Evolutionary conservation across 37 sponge, comb jelly and placozoan species (phyloP).

Genomic region (Halichondria panicea): DNA sequence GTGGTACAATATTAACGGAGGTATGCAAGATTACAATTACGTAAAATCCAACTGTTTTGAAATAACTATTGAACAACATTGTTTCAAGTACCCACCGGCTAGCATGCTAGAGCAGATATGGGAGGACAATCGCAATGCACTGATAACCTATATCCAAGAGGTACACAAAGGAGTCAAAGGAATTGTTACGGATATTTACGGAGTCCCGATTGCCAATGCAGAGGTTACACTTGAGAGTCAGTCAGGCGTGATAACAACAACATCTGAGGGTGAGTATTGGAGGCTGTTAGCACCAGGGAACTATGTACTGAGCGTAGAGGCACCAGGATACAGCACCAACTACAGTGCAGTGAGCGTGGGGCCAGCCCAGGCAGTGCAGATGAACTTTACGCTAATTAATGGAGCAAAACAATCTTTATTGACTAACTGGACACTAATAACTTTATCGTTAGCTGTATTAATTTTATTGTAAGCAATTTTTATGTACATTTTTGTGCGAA

Average conservation of each 20-base stretch:
- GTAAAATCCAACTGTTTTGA: conserved; percentile 83
- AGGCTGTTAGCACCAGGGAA: conserved; percentile 77
- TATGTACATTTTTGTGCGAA: too few species aligned
- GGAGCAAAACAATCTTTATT: too few species aligned
- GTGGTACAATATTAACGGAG: conserved; percentile 92
- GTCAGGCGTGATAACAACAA: conserved; percentile 32
- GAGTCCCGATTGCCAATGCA: conserved; percentile 48
- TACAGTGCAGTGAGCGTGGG: too few species aligned
- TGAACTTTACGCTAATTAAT: too few species aligned
- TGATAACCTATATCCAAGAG: conserved; percentile 67
- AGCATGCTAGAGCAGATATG: conserved; percentile 63
- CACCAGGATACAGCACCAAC: conserved; percentile 16
- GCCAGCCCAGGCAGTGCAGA: too few species aligned
- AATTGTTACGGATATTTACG: conserved; percentile 54
- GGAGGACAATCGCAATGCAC: conserved; percentile 69
- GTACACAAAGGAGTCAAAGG: conserved; percentile 86
- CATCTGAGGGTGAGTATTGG: conserved; percentile 89
- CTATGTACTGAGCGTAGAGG: conserved; percentile 45
- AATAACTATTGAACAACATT: conserved; percentile 90
- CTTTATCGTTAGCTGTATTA: too few species aligned
- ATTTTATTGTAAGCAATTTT: too few species aligned
- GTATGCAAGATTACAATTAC: conserved; percentile 98
- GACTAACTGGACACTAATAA: too few species aligned
- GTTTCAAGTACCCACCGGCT: conserved; percentile 82
- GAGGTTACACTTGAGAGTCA: conserved; percentile 47